Evolutionary conservation across 1,140 invertebrate species (phyloP).

Genomic region (Drosophila dunni): DNA sequence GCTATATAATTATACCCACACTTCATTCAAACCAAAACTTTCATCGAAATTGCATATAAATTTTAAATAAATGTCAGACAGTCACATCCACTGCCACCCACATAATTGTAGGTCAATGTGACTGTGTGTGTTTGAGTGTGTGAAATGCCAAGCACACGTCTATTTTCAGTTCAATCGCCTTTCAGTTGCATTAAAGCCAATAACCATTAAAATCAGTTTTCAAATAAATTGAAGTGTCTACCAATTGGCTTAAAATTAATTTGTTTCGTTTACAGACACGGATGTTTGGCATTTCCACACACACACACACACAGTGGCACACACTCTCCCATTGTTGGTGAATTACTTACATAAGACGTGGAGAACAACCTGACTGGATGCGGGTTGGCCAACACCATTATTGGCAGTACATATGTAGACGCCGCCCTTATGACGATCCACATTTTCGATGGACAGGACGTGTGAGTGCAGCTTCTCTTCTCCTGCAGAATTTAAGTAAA

Average conservation of each 20-base stretch:
- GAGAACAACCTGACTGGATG: constrained; percentile 86
- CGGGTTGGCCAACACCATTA: constrained; percentile 88
- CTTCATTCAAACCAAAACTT: constrained; percentile 6
- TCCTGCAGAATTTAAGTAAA: constrained; percentile 69
- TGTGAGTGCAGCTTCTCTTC: constrained; percentile 85
- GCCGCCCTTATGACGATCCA: constrained; percentile 87
- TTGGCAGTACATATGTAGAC: constrained; percentile 88
- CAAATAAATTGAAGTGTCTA: constrained; percentile 76
- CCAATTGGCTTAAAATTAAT: constrained; percentile 70
- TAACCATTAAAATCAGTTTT: constrained; percentile 76
- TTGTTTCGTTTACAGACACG: constrained; percentile 64
- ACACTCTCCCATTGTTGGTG: background rate
- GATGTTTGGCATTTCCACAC: constrained; percentile 26
- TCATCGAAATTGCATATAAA: constrained; percentile 75
- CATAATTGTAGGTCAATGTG: constrained; percentile 67
- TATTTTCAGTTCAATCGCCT: constrained; percentile 31
- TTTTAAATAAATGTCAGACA: constrained; percentile 75
- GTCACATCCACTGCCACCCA: constrained; percentile 65
- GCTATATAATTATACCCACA: constrained; percentile 56
- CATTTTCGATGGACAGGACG: constrained; percentile 85
- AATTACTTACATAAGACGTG: constrained; percentile 87
- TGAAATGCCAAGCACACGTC: constrained; percentile 30
- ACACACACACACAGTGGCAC: constrained; percentile 3
- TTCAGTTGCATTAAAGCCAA: constrained; percentile 60
- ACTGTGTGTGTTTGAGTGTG: constrained; percentile 19